A percentile compares a stretch with the other conserved stretches of the same genome.
These are phyloP conservation scores for Neodon shergylaensis DNA, from an alignment of 2,113 vertebrate genomes.

Conservation along the genomic window DNA sequence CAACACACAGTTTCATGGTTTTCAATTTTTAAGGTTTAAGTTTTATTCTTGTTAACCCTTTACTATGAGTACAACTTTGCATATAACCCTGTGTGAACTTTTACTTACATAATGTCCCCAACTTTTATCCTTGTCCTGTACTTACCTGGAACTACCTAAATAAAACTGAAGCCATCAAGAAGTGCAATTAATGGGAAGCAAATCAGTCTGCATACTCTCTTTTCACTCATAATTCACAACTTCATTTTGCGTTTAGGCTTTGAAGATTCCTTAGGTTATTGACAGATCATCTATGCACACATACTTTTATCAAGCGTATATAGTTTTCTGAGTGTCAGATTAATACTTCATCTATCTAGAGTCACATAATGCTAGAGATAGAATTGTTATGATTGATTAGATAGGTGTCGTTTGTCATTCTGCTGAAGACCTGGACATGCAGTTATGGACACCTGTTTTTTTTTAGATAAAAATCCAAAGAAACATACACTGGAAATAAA, in stretches of 20 bases:
- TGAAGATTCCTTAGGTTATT: neutral
- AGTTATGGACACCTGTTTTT: too few species aligned
- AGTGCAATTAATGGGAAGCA: neutral
- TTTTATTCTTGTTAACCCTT: neutral
- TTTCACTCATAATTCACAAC: neutral
- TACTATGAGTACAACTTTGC: neutral
- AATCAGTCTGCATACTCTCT: neutral
- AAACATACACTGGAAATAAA: too few species aligned
- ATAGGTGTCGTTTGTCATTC: neutral
- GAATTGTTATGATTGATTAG: neutral
- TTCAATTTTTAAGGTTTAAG: neutral
- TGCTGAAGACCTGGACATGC: too few species aligned
- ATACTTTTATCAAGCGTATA: neutral
- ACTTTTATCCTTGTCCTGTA: neutral
- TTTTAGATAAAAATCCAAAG: too few species aligned
- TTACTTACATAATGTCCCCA: neutral
- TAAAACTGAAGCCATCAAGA: neutral
- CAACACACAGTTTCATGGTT: constrained; percentile 2
- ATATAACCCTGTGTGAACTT: neutral
- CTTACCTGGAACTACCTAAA: neutral
- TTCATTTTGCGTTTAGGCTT: constrained; percentile 17
- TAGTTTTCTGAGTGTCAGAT: neutral
- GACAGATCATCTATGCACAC: neutral
- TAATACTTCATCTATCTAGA: neutral
- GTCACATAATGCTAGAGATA: neutral